These are phyloP conservation scores for Euphydryas editha DNA, from an alignment of 2,888 invertebrate genomes.

Conservation along the genomic window DNA sequence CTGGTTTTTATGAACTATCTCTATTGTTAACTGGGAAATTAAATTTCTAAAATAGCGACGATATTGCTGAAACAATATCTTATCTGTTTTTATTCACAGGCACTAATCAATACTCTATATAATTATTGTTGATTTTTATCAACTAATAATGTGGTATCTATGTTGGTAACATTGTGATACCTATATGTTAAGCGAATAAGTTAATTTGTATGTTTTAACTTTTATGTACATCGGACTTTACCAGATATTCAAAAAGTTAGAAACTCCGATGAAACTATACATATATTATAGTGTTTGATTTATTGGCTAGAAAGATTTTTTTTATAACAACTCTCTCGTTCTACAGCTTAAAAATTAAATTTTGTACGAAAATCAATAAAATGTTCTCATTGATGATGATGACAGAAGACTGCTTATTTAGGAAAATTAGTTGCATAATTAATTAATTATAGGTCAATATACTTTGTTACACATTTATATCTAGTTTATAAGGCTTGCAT, in stretches of 20 bases:
- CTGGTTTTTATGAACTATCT: conserved; percentile 33
- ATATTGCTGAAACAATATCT: conserved; percentile 24
- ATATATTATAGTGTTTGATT: too few relatives aligned
- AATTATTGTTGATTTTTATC: conserved; percentile 1
- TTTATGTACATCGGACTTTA: neutral
- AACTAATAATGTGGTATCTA: neutral
- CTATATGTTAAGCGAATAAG: too few relatives aligned
- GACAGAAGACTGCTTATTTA: neutral
- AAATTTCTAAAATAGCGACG: conserved; percentile 52
- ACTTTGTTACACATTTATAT: conserved; percentile 57
- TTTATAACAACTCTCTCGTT: neutral
- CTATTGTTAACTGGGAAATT: conserved; percentile 43
- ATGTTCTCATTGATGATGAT: neutral
- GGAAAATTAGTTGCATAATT: neutral
- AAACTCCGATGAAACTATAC: too few relatives aligned
- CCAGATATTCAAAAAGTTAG: too few relatives aligned
- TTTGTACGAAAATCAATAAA: neutral
- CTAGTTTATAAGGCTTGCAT: conserved; percentile 57
- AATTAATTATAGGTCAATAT: conserved; percentile 56
- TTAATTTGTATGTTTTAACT: too few relatives aligned
- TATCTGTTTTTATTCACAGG: conserved; percentile 13
- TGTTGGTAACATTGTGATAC: too few relatives aligned
- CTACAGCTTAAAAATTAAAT: too few relatives aligned
- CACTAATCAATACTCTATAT: conserved; percentile 11
- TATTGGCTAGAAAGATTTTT: neutral